A percentile compares a stretch with the other conserved stretches of the same genome.
Conservation (phyloP, 2,113 vertebrate species). For the Tupaia tana region DNA sequence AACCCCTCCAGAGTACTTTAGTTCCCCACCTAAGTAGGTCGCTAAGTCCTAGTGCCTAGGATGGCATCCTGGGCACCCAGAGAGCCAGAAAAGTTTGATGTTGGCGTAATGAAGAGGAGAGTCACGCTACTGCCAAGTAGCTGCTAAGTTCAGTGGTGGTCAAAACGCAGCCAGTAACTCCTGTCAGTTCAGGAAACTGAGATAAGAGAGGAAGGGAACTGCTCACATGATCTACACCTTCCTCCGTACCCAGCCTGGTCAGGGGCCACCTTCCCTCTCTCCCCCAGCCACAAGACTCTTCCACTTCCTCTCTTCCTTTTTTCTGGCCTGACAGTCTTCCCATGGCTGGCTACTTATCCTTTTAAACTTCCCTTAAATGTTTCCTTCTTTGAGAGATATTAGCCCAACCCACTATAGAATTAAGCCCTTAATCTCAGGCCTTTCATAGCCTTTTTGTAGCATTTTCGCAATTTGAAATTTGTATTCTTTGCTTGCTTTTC, state of each 20-base stretch:
- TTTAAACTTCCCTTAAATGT: neutral
- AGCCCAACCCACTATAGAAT: neutral
- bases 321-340: neutral
- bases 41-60: neutral
- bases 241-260: neutral
- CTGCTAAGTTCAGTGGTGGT: neutral
- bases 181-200: neutral
- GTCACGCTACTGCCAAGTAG: neutral
- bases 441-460: neutral
- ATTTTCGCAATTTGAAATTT: neutral
- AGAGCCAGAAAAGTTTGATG: neutral
- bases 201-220: neutral
- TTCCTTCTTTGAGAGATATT: neutral
- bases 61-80: neutral
- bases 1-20: neutral
- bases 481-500: neutral
- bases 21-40: neutral
- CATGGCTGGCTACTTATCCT: neutral
- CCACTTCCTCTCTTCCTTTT: neutral
- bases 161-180: neutral
- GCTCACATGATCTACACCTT: too few relatives aligned
- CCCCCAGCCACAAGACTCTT: neutral
- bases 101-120: neutral
- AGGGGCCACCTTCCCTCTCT: accelerated
- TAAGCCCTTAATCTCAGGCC: neutral